Evolutionary conservation across 2,797 vertebrate species (phyloP).

Genomic region (Crocidura indochinensis): DNA sequence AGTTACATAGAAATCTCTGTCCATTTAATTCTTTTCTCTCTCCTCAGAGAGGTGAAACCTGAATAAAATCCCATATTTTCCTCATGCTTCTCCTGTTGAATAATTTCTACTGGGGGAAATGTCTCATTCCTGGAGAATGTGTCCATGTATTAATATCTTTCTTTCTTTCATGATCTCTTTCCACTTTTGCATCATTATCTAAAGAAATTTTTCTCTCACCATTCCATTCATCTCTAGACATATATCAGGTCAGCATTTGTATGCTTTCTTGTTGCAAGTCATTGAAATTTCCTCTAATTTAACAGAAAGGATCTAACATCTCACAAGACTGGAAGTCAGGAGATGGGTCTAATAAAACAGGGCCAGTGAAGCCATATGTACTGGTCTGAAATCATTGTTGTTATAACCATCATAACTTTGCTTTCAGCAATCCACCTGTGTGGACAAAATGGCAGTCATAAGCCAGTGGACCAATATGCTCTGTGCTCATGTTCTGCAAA

Average conservation of each 20-base stretch:
- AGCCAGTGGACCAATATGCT: neutral
- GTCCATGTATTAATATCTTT: neutral
- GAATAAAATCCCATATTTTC: neutral
- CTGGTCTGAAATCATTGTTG: neutral
- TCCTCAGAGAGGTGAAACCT: neutral
- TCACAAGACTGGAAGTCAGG: neutral
- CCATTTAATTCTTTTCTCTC: neutral
- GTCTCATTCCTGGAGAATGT: neutral
- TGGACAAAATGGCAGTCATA: neutral
- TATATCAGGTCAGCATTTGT: neutral
- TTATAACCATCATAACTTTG: neutral
- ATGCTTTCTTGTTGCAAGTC: neutral
- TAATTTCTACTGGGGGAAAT: neutral
- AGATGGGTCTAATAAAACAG: fast-evolving
- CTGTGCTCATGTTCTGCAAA: neutral
- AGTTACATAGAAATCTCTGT: neutral
- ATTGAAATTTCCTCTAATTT: constrained; percentile 7
- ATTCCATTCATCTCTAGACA: constrained; percentile 5
- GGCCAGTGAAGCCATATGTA: neutral
- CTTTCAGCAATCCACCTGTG: neutral
- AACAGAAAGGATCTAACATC: neutral
- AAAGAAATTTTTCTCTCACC: neutral
- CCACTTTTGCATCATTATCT: neutral
- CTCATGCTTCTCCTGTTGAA: neutral
- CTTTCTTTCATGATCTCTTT: neutral